phyloP scores from a whole-genome alignment of 2,888 invertebrate genomes.

The Torymus auratus region DNA sequence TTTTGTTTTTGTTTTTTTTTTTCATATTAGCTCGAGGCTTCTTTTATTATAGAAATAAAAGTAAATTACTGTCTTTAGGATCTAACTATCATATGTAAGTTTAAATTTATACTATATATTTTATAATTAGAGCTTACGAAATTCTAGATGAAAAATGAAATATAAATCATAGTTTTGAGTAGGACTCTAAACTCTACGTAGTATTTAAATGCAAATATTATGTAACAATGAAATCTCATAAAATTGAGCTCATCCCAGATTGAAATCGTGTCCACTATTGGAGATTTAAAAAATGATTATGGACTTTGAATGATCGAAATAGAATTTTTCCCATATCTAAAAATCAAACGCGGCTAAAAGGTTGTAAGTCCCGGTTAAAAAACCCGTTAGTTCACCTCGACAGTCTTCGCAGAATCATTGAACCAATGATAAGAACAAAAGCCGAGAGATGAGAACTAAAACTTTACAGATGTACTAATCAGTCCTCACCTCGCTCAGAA shows the following conservation, averaged over 20 bases:
- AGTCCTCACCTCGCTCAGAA: too few relatives aligned
- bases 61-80: conserved; percentile 6
- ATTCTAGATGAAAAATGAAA: conserved; percentile 6
- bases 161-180: background rate
- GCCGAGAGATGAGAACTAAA: too few relatives aligned
- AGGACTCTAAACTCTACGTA: conserved; percentile 3
- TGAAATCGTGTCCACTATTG: background rate
- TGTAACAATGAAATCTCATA: conserved; percentile 11
- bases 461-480: too few relatives aligned
- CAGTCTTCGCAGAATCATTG: background rate
- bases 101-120: conserved; percentile 22
- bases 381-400: background rate
- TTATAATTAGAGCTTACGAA: conserved; percentile 5
- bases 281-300: conserved; percentile 1
- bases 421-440: too few relatives aligned
- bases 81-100: conserved; percentile 19
- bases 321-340: background rate
- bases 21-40: background rate
- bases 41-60: conserved; percentile 15
- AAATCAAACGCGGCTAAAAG: too few relatives aligned
- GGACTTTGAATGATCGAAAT: conserved; percentile 5
- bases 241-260: conserved; percentile 5
- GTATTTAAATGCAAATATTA: conserved; percentile 24
- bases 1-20: background rate
- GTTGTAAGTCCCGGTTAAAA: background rate